A percentile compares a stretch with the other conserved stretches of the same genome.
Conservation (phyloP, 2,113 vertebrate genomes). For the Lathamus discolor region DNA sequence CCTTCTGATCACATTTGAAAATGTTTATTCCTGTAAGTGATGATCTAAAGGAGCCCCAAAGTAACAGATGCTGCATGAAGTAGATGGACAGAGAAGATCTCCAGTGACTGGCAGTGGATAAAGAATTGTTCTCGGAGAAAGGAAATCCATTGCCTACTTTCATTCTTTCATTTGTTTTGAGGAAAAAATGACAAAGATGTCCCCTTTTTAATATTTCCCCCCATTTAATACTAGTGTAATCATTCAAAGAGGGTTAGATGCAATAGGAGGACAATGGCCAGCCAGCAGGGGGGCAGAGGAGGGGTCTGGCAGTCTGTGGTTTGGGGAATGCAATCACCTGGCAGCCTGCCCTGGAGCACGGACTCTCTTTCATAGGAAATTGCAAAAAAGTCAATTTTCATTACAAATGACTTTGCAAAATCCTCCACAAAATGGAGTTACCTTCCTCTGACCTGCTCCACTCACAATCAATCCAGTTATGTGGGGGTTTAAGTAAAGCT, state of each 20-base stretch:
- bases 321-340: background rate
- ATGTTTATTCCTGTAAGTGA: background rate
- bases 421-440: slow-evolving; percentile 13
- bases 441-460: background rate
- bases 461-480: background rate
- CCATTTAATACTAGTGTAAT: background rate
- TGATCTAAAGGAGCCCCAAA: background rate
- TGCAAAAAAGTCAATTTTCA: background rate
- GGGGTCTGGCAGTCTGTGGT: background rate
- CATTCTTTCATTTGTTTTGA: background rate
- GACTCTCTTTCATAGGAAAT: background rate
- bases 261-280: background rate
- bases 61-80: background rate
- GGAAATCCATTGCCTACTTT: background rate
- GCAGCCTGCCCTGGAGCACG: background rate
- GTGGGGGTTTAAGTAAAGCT: background rate
- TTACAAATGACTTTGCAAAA: slow-evolving; percentile 43
- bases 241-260: background rate
- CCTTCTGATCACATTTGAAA: background rate
- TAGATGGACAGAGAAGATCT: background rate
- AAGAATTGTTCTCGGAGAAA: background rate
- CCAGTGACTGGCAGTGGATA: background rate
- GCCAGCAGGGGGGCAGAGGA: background rate
- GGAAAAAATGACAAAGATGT: background rate
- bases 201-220: background rate